Conservation (phyloP, 2,888 invertebrate species). For the Campoplex capitator region DNA sequence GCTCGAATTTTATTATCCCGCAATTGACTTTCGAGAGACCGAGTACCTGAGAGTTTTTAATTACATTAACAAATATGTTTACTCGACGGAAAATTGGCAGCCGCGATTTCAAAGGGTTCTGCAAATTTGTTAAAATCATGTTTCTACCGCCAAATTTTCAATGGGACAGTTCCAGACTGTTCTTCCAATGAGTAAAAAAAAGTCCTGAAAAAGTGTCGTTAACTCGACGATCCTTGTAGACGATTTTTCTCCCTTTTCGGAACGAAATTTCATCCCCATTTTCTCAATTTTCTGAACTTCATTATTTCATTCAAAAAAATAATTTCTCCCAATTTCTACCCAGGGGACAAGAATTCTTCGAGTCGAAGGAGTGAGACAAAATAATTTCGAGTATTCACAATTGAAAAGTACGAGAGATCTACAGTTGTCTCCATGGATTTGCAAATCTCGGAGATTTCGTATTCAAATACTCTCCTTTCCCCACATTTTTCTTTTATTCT, state of each 20-base stretch:
- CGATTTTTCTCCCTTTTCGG: background rate
- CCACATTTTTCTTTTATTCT: background rate
- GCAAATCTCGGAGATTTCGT: conserved; percentile 40
- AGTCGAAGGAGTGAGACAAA: no score
- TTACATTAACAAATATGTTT: background rate
- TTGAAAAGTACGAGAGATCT: background rate
- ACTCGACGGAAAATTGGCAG: background rate
- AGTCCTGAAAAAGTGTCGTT: no score
- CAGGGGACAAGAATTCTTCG: no score
- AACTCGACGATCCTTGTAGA: background rate
- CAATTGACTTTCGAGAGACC: background rate
- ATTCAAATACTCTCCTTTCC: conserved; percentile 38
- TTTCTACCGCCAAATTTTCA: no score
- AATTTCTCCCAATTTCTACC: no score
- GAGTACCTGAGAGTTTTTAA: background rate
- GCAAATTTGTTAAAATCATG: no score
- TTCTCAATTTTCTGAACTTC: background rate
- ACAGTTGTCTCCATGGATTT: background rate
- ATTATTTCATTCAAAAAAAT: no score
- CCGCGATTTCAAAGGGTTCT: no score
- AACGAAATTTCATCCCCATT: background rate
- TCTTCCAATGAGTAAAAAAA: no score
- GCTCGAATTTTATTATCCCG: background rate
- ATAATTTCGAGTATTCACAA: background rate
- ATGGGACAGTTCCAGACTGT: no score